Evolutionary conservation across 1,140 invertebrate genomes (phyloP).

Genomic region (Drosophila sturtevanti): DNA sequence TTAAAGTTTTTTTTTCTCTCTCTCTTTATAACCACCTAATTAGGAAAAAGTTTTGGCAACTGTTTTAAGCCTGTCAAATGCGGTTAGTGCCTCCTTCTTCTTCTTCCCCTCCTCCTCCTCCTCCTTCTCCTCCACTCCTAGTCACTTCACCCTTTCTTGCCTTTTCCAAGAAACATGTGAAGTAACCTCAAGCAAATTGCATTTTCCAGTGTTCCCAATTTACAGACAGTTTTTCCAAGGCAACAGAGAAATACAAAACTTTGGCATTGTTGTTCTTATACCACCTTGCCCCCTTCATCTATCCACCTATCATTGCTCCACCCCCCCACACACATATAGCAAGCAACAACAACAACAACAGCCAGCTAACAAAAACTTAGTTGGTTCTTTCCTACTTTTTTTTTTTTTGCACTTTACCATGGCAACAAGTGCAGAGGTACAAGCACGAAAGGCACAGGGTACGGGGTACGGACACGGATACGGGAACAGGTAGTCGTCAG

Average conservation of each 20-base stretch:
- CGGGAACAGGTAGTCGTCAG: neutral
- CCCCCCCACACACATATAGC: neutral
- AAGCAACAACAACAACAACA: neutral
- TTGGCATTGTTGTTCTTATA: slow-evolving; percentile 26
- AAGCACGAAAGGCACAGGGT: neutral
- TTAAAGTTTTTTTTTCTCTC: no score
- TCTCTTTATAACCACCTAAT: slow-evolving; percentile 27
- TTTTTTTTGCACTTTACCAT: slow-evolving; percentile 72
- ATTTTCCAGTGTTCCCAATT: slow-evolving; percentile 54
- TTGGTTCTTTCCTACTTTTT: neutral
- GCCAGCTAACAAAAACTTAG: slow-evolving; percentile 4
- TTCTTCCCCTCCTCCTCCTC: neutral
- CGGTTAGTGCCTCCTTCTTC: neutral
- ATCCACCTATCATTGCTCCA: neutral
- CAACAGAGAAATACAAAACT: slow-evolving; percentile 38
- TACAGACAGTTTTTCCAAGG: slow-evolving; percentile 44
- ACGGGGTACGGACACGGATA: neutral
- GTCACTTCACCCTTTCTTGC: no score
- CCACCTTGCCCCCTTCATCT: neutral
- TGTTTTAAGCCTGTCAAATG: slow-evolving; percentile 14
- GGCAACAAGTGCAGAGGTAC: slow-evolving; percentile 66
- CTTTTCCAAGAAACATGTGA: slow-evolving; percentile 3
- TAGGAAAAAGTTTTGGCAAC: slow-evolving; percentile 26
- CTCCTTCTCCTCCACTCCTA: no score
- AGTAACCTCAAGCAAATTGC: slow-evolving; percentile 35